Base-by-base conservation (phyloP, 2,888 invertebrate species). In the Drosophila ustulata region DNA sequence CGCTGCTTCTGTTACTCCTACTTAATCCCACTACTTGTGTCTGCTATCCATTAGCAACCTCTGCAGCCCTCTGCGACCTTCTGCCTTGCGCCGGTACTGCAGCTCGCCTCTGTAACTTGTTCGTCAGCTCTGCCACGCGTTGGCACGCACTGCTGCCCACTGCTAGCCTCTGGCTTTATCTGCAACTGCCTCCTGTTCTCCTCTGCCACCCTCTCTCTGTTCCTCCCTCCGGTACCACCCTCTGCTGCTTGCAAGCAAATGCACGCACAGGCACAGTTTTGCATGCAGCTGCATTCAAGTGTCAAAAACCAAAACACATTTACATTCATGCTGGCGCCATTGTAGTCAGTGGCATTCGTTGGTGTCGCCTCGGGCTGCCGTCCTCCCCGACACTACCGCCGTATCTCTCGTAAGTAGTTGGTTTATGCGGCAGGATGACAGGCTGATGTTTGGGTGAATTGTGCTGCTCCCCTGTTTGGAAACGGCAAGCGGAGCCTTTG, bases 261-360 rank as follows among this genome's bases (percentile, higher is more conserved):
- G 53, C 53, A 55, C 32, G 55, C 55, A 55, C 45, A 43, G 53
- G n/a, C 43, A 55, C 55, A 43, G 53, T 30, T n/a, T 30, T 11
- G 56, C 34, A 25, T 37, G 69, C 43, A 71, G 73, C 64, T 67
- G 78, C 74, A 74, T 57, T 69, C 55, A 65, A 72, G 72, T 75
- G 66, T 56, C 58, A 57, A 55, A 37, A 68, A 49, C 32, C 41
- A 66, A 62, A 73, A 57, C 62, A 70, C 69, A 72, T 75, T 70
- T 75, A 71, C 78, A 70, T 82, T 76, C 73, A 80, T 78, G 73
- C 67, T 52, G 57, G 49, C 57, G 37, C 73, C 57, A 77, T 76
- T 76, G 76, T 77, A 65, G 65, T 75, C 62, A 59, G 34, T 52
- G 59, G 11, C 64, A 70, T 65, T 58, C 51, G 13, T 18, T 6